phyloP scores from a whole-genome alignment of 2,797 vertebrate species.

The Setipinna tenuifilis region DNA sequence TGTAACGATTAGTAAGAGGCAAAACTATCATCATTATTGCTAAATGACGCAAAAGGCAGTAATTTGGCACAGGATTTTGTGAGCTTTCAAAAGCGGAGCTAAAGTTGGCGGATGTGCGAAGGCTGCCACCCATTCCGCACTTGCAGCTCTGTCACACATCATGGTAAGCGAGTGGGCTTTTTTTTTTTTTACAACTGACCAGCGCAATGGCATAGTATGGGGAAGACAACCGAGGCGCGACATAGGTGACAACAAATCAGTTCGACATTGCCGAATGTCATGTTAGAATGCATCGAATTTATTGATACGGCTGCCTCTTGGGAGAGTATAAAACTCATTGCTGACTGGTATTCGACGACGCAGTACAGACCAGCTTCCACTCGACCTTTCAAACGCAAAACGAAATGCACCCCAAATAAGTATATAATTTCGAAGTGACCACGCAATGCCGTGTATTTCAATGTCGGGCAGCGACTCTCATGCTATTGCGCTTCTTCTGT shows the following conservation, averaged over 20 bases:
- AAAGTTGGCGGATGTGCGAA: conserved; percentile 14
- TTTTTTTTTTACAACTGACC: background rate
- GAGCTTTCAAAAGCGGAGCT: background rate
- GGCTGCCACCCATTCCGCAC: conserved; percentile 10
- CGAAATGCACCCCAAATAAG: background rate
- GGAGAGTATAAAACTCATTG: background rate
- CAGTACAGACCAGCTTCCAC: background rate
- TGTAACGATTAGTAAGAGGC: background rate
- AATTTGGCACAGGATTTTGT: conserved; percentile 9
- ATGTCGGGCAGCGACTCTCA: background rate
- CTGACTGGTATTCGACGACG: background rate
- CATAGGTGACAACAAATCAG: background rate
- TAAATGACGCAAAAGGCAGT: conserved; percentile 18
- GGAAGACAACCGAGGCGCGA: background rate
- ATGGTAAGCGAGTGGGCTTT: background rate
- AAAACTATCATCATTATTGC: conserved; percentile 14
- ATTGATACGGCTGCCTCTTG: background rate
- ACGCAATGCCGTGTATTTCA: background rate
- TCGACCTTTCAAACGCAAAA: background rate
- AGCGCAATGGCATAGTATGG: background rate
- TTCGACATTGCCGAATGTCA: background rate
- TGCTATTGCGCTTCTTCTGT: background rate
- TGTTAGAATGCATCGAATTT: background rate
- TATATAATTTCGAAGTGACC: background rate
- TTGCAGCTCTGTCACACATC: background rate